phyloP scores from a whole-genome alignment of 92 coral and sea anemone genomes.

The Hydrozoanthus gracilis region DNA sequence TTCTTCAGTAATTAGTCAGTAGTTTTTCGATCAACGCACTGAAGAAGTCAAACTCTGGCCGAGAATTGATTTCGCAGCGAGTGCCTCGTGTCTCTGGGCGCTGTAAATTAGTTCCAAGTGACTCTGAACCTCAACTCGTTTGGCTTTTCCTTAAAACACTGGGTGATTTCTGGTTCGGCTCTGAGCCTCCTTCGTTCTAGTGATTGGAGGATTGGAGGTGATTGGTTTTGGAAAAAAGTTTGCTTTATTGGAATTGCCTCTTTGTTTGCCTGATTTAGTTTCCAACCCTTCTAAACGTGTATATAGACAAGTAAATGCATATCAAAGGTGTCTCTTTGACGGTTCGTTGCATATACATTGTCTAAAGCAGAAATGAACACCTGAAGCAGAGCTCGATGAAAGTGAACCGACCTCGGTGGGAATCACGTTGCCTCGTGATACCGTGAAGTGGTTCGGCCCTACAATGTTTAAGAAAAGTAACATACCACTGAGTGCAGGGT shows the following conservation, averaged over 20 bases:
- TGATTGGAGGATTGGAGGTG: not conserved
- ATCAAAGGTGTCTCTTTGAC: no score
- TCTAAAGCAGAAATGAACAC: no score
- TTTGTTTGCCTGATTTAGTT: no score
- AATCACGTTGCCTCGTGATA: no score
- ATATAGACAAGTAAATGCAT: no score
- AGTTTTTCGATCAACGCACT: not conserved
- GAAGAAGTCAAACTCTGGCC: conserved; percentile 14
- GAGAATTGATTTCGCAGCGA: conserved; percentile 48
- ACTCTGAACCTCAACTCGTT: not conserved
- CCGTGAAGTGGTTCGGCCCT: no score
- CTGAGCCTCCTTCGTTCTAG: not conserved
- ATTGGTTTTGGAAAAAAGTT: not conserved
- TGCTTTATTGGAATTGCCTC: not conserved
- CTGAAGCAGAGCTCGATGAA: no score
- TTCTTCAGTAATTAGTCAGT: not conserved
- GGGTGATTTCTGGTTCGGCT: not conserved
- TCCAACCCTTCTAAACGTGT: no score
- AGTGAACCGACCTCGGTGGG: no score
- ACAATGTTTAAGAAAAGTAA: not conserved
- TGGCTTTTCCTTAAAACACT: not conserved
- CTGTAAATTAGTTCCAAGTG: not conserved
- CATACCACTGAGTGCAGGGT: not conserved
- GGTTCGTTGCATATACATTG: no score
- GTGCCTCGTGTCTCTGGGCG: conserved; percentile 48